Evolutionary conservation across 2,888 invertebrate species (phyloP), one percentile per base, ranked within the genome.

Genomic region (Mesorhabditis sp.): DNA sequence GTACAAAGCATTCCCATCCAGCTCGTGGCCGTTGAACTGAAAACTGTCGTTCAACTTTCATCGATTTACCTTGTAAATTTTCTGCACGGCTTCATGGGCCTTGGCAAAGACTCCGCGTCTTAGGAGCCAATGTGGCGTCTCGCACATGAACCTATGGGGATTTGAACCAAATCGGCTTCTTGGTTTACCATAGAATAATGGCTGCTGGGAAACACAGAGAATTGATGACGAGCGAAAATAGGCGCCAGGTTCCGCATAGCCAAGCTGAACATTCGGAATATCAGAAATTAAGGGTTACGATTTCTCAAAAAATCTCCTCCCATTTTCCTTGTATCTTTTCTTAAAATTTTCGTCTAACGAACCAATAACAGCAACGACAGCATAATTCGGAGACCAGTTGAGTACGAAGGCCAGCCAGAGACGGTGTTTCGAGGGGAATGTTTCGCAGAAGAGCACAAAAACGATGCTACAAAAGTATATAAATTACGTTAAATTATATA

Each of bases 111-210:
- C 7, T 50, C 58, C 58, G 7, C 58, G 7, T 50, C 58, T 50
- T n/a, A 50, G n/a, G 10, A 50, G n/a, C 7, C 7, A 50, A n/a
- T 50, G 58, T n/a, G 58, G 58, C 7, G 58, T 50, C 58, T 50
- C 58, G 58, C 58, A 50, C 58, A 50, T 50, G 58, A 50, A 50
- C 58, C 58, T n/a, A n/a, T n/a, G n/a, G n/a, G n/a, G n/a, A n/a
- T n/a, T n/a, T n/a, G n/a, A n/a, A n/a, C n/a, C n/a, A n/a, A n/a
- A n/a, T n/a, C n/a, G n/a, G n/a, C n/a, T n/a, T n/a, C n/a, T n/a
- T n/a, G n/a, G n/a, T n/a, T n/a, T 28, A 50, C 58, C 58, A 50
- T 1, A 50, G n/a, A 50, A 50, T 50, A n/a, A 50, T 13, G 1
- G 58, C 58, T 1, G 58, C 58, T 10, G 58, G 58, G n/a, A 50